Evolutionary conservation across 2,797 vertebrate species (phyloP).

Genomic region (Eutrigla gurnardus): DNA sequence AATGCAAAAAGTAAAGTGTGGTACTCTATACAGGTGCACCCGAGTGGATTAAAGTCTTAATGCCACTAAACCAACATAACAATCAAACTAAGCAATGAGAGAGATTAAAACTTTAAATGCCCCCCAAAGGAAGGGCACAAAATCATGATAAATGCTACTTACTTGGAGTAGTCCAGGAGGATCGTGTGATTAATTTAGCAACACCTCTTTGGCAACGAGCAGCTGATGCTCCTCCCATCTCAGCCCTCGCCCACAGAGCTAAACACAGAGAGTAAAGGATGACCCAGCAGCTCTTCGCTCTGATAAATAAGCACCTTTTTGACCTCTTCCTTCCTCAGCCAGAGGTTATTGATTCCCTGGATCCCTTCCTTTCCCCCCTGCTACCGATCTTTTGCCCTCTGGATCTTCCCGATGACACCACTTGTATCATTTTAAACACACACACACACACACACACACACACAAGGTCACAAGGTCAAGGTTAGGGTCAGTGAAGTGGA

Average conservation of each 20-base stretch:
- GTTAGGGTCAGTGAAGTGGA: constrained; percentile 59
- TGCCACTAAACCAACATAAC: background rate
- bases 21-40: constrained; percentile 18
- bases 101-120: constrained; percentile 17
- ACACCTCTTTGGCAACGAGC: constrained; percentile 26
- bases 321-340: constrained; percentile 39
- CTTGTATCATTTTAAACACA: constrained; percentile 45
- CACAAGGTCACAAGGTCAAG: constrained; percentile 32
- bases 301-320: constrained; percentile 35
- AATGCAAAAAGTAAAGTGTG: constrained; percentile 41
- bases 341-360: constrained; percentile 69
- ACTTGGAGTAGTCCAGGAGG: constrained; percentile 19
- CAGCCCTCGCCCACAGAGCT: constrained; percentile 31
- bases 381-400: constrained; percentile 39
- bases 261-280: constrained; percentile 67
- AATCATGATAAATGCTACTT: constrained; percentile 27
- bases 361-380: constrained; percentile 44
- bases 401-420: constrained; percentile 38
- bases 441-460: constrained; percentile 13
- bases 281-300: constrained; percentile 20
- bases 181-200: constrained; percentile 50
- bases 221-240: constrained; percentile 17
- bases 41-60: background rate
- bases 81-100: background rate
- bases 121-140: background rate